Conservation (phyloP, 2,797 vertebrate genomes). For the Vireo griseus region DNA sequence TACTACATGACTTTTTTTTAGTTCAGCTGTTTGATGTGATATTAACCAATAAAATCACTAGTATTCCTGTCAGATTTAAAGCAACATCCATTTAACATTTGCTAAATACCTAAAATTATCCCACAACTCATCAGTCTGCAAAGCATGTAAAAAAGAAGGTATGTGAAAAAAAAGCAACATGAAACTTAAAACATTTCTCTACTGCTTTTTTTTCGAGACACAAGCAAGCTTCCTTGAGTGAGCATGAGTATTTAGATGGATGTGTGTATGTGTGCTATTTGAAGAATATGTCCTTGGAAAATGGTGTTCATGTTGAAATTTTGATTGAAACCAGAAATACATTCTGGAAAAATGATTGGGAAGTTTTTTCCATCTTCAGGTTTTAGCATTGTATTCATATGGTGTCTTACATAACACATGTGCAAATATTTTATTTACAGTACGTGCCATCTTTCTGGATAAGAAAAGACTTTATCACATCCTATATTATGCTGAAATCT, state of each 20-base stretch:
- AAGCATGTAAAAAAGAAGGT: conserved; percentile 8
- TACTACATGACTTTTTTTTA: conserved; percentile 32
- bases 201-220: neutral
- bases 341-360: neutral
- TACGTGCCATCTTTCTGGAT: neutral
- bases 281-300: neutral
- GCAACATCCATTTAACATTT: conserved; percentile 38
- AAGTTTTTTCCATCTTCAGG: neutral
- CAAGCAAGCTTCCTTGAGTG: neutral
- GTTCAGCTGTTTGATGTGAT: conserved; percentile 45
- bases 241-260: neutral
- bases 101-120: conserved; percentile 50
- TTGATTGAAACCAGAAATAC: neutral
- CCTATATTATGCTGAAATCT: neutral
- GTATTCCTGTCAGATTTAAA: conserved; percentile 49
- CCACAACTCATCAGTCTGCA: neutral
- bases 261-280: neutral
- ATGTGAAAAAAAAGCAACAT: neutral
- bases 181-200: neutral
- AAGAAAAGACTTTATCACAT: neutral
- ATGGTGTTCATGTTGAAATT: neutral
- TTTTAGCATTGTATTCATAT: neutral
- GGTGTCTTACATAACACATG: neutral
- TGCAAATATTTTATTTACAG: neutral
- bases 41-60: conserved; percentile 51